A percentile compares a stretch with the other conserved stretches of the same genome.
These are phyloP conservation scores for Pasiphila rectangulata DNA, from an alignment of 2,888 invertebrate genomes.

Conservation along the genomic window DNA sequence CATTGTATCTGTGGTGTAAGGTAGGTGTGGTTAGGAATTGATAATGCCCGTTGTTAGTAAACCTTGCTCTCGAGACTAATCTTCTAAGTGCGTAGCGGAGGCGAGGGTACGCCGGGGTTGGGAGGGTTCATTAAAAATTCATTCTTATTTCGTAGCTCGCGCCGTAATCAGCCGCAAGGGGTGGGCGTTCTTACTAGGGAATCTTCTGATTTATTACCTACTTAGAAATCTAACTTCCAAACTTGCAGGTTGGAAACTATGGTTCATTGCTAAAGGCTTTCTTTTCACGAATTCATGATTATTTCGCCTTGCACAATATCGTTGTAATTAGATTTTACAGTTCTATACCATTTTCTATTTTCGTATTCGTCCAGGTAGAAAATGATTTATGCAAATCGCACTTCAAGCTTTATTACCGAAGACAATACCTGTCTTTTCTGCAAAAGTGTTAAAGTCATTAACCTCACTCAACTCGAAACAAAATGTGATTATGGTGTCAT, in stretches of 20 bases:
- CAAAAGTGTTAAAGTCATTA: conserved; percentile 30
- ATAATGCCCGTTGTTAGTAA: conserved; percentile 56
- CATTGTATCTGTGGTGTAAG: conserved; percentile 15
- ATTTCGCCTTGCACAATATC: background rate
- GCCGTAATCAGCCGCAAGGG: conserved; percentile 71
- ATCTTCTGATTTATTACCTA: conserved; percentile 60
- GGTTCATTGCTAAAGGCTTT: no score
- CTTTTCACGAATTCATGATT: background rate
- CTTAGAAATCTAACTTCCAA: conserved; percentile 37
- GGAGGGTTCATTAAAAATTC: conserved; percentile 77
- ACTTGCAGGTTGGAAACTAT: conserved; percentile 3
- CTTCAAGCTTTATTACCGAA: conserved; percentile 3
- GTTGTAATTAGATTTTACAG: background rate
- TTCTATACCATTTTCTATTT: background rate
- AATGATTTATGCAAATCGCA: conserved; percentile 24
- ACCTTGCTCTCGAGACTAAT: conserved; percentile 74
- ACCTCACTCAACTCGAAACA: conserved; percentile 25
- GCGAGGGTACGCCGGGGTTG: conserved; percentile 35
- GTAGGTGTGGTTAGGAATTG: conserved; percentile 41
- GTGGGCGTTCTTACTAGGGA: conserved; percentile 55
- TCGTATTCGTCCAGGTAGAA: background rate
- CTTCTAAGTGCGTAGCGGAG: conserved; percentile 75
- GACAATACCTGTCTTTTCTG: conserved; percentile 6
- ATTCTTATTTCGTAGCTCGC: conserved; percentile 75
- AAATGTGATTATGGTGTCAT: conserved; percentile 42